Conservation (phyloP, 2,888 invertebrate species). For the Drosophila nr. perissopoda region DNA sequence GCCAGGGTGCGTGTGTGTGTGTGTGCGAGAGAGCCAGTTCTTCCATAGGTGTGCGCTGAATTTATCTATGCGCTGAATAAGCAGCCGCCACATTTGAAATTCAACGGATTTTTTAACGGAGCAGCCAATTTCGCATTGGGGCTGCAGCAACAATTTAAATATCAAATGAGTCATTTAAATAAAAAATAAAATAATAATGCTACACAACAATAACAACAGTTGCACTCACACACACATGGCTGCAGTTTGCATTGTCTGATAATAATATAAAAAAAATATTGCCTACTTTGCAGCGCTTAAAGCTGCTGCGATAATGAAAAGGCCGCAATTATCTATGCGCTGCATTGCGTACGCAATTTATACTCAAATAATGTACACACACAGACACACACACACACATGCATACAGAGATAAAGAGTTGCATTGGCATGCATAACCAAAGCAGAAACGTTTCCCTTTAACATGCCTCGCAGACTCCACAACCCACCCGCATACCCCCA, state of each 20-base stretch:
- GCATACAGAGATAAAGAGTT: constrained; percentile 13
- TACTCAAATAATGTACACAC: constrained; percentile 40
- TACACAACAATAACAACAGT: constrained; percentile 8
- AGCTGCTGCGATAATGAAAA: constrained; percentile 63
- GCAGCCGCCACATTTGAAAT: constrained; percentile 58
- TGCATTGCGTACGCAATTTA: constrained; percentile 58
- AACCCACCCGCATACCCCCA: background rate
- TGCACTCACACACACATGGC: background rate
- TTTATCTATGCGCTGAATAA: constrained; percentile 62
- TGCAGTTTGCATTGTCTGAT: constrained; percentile 30
- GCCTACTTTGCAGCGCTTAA: constrained; percentile 70
- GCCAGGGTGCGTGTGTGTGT: constrained; percentile 12
- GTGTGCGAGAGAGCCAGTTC: constrained; percentile 27
- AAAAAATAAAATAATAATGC: background rate
- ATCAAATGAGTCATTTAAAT: constrained; percentile 22
- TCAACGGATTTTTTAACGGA: constrained; percentile 52
- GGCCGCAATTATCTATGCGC: constrained; percentile 65
- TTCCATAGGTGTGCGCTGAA: constrained; percentile 51
- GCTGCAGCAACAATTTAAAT: constrained; percentile 49
- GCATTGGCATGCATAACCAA: constrained; percentile 59
- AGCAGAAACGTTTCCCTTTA: constrained; percentile 45
- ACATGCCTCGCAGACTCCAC: background rate
- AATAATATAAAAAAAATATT: constrained; percentile 47
- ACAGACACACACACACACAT: constrained; percentile 3
- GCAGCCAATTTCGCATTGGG: constrained; percentile 50